Evolutionary conservation across 2,113 vertebrate species (phyloP).

Genomic region (Alexandromys fortis): DNA sequence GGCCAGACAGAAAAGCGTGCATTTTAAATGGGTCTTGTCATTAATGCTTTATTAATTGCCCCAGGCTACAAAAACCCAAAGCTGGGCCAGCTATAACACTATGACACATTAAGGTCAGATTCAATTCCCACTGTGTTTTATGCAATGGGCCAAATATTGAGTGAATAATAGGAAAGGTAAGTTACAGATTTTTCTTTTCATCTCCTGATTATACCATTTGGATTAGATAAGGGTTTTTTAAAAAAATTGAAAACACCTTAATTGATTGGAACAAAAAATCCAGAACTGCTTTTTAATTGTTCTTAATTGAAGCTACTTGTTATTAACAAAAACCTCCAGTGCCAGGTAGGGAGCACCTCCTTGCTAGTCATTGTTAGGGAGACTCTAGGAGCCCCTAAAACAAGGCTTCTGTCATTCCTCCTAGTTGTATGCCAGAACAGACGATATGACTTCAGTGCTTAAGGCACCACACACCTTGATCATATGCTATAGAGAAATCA

Average conservation of each 20-base stretch:
- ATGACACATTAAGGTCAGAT: constrained; percentile 99
- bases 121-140: constrained; percentile 92
- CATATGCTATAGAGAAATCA: not conserved
- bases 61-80: constrained; percentile 90
- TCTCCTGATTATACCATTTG: constrained; percentile 86
- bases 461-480: not conserved
- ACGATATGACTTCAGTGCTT: not conserved
- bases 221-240: constrained; percentile 80
- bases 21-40: constrained; percentile 99
- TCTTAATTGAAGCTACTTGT: not conserved
- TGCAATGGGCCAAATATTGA: constrained; percentile 92
- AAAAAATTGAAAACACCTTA: constrained; percentile 80
- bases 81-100: constrained; percentile 93
- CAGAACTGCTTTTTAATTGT: constrained; percentile 71
- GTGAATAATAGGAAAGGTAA: constrained; percentile 92
- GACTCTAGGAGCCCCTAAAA: too few relatives aligned
- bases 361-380: not conserved
- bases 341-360: too few relatives aligned
- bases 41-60: constrained; percentile 99
- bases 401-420: not conserved
- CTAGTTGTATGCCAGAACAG: not conserved
- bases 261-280: constrained; percentile 71
- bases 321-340: not conserved
- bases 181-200: constrained; percentile 85
- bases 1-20: constrained; percentile 92